phyloP scores from a whole-genome alignment of 2,113 vertebrate genomes.

The Actenoides lindsayi region DNA sequence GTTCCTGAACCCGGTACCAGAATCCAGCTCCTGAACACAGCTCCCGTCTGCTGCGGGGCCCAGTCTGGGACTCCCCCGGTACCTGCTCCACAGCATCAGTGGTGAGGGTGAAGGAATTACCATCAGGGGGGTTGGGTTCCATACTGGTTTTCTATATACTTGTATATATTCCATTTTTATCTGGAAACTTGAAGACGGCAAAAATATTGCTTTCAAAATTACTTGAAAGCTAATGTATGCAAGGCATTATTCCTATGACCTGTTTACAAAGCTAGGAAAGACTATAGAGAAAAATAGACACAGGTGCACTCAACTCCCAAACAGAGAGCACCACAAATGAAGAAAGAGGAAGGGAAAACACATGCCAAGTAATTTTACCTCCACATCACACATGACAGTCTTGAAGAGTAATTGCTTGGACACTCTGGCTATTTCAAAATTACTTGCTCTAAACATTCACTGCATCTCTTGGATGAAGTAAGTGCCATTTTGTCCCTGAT shows the following conservation, averaged over 20 bases:
- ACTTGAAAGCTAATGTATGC: neutral
- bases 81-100: too few relatives aligned
- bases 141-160: too few relatives aligned
- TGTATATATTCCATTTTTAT: too few relatives aligned
- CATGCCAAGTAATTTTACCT: neutral
- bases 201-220: neutral
- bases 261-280: neutral
- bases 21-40: too few relatives aligned
- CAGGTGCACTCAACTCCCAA: fast-evolving
- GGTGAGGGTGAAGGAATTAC: too few relatives aligned
- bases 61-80: too few relatives aligned
- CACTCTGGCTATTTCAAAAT: neutral
- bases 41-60: too few relatives aligned
- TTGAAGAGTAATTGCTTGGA: neutral
- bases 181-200: neutral
- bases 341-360: neutral
- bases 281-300: neutral
- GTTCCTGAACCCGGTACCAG: too few relatives aligned
- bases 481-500: neutral
- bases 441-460: neutral
- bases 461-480: neutral
- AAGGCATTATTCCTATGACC: neutral
- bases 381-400: neutral
- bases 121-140: too few relatives aligned
- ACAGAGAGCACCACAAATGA: neutral